Evolutionary conservation across 2,888 invertebrate genomes (phyloP), one percentile per base, ranked within the genome.

Genomic region (Zygothrica quintamaculata): DNA sequence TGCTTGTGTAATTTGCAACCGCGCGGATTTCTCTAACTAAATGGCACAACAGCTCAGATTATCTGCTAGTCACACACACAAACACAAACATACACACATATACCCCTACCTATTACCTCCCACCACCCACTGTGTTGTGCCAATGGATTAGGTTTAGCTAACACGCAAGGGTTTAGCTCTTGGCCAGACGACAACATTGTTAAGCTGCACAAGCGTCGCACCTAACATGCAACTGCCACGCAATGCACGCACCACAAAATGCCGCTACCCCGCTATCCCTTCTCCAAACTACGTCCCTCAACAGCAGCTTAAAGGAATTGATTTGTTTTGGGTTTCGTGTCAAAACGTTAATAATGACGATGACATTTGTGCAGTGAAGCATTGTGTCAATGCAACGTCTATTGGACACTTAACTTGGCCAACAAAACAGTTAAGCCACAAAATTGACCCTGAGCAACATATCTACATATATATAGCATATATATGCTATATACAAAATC

Each of bases 111-210:
- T 51, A 16, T n/a, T 12, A 16, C 15, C 25, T 25, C 8, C 18
- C n/a, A 3, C 4, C 33, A 26, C 9, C 9, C 25, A 31, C 36
- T 16, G 15, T n/a, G n/a, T n/a, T n/a, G n/a, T n/a, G 16, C 52
- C 18, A n/a, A 37, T 74, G 87, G 87, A 88, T 88, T 87, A 88
- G 80, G 71, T 74, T 70, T 69, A 87, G 85, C 85, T 65, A 85
- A 77, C 87, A 87, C 86, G 87, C 88, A 79, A 85, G 65, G 65
- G 62, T 67, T 75, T 67, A 76, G 85, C 77, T 67, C 40, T 31
- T 34, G 42, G 53, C 25, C 47, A 37, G 25, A 11, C 67, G 72
- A 66, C 87, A 62, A 84, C 75, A 74, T 65, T 84, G 86, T 53
- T 79, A 79, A 79, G 79, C 79, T 56, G 62, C 55, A 39, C 55